These are phyloP conservation scores for Panurus biarmicus DNA, from an alignment of 2,113 vertebrate genomes.

Conservation along the genomic window DNA sequence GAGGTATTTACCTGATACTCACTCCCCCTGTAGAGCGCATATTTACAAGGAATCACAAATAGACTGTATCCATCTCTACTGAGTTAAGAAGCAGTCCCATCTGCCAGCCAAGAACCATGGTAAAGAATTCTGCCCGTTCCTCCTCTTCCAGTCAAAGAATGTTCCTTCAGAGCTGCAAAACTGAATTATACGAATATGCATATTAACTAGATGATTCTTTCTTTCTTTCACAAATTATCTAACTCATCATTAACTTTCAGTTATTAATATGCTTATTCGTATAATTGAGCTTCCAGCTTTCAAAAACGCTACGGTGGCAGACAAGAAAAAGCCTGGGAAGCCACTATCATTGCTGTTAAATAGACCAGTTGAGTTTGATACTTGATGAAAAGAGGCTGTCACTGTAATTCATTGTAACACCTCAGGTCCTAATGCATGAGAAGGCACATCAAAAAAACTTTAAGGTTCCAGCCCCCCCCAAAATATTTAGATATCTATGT, in stretches of 20 bases:
- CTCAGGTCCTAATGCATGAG: not conserved
- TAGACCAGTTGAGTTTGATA: not conserved
- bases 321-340: not conserved
- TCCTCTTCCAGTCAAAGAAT: slow-evolving; percentile 12
- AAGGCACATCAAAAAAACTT: not conserved
- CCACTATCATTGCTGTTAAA: not conserved
- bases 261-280: slow-evolving; percentile 64
- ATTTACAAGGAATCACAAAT: slow-evolving; percentile 38
- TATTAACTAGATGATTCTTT: slow-evolving; percentile 37
- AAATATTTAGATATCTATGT: not conserved
- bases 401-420: not conserved
- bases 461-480: not conserved
- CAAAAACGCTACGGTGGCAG: not conserved
- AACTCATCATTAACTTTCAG: not conserved
- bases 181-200: slow-evolving; percentile 61
- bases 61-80: slow-evolving; percentile 8
- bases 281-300: slow-evolving; percentile 53
- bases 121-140: slow-evolving; percentile 21
- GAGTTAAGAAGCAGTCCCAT: slow-evolving; percentile 39
- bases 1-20: slow-evolving; percentile 43
- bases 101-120: slow-evolving; percentile 43
- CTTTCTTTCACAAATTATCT: not conserved
- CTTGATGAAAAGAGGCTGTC: not conserved
- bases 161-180: slow-evolving; percentile 51
- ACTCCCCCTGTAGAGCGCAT: not conserved